Percentiles rank a stretch among this genome's conserved stretches.
Conservation (phyloP, 2,888 invertebrate species). For the Protodeltote pygarga region DNA sequence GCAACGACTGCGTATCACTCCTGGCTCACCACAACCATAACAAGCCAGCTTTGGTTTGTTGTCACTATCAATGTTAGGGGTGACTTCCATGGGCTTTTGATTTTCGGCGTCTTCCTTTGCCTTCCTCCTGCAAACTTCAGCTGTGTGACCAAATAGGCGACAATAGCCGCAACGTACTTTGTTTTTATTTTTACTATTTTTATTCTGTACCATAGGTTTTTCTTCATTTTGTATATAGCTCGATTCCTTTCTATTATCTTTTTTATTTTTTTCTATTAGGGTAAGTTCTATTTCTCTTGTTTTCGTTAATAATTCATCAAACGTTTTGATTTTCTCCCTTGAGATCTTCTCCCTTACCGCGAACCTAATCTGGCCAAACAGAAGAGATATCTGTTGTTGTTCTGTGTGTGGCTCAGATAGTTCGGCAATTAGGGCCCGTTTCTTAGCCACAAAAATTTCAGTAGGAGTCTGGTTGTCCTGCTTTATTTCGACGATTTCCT, state of each 20-base stretch:
- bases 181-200: conserved; percentile 5
- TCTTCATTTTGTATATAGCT: neutral
- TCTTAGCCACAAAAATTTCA: conserved; percentile 20
- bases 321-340: conserved; percentile 1
- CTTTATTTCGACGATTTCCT: no score
- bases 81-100: neutral
- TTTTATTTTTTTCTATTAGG: neutral
- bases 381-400: conserved; percentile 9
- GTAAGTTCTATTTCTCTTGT: conserved; percentile 1
- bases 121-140: conserved; percentile 14
- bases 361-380: conserved; percentile 13
- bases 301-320: conserved; percentile 4
- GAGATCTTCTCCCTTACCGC: conserved; percentile 6
- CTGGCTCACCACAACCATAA: conserved; percentile 33
- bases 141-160: conserved; percentile 5
- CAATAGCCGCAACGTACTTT: conserved; percentile 12
- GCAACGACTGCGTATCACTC: conserved; percentile 21
- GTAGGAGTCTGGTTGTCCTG: conserved; percentile 14
- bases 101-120: neutral
- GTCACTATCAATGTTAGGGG: neutral
- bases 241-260: neutral
- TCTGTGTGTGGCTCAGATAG: conserved; percentile 4
- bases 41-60: conserved; percentile 23
- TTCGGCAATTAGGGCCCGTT: no score
- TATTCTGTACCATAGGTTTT: no score